These are phyloP conservation scores for Ostrea denselamellosa DNA, from an alignment of 1,140 invertebrate genomes.

Conservation along the genomic window DNA sequence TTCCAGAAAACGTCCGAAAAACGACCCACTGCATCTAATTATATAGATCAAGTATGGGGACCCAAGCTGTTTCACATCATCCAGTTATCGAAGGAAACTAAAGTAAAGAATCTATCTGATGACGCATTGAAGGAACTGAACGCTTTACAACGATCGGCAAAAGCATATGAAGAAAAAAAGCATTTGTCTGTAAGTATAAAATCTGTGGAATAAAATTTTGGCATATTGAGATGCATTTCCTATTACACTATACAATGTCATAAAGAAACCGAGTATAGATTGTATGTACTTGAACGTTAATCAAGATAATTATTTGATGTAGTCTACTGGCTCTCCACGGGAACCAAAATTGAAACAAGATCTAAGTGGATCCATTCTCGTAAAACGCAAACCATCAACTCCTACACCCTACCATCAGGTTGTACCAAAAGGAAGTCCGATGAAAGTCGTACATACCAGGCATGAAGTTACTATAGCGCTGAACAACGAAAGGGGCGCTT, in stretches of 20 bases:
- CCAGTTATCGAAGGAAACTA: not conserved
- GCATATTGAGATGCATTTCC: too few species aligned
- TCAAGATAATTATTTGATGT: not conserved
- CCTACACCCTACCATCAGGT: not conserved
- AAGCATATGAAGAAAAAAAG: not conserved
- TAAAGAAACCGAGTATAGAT: not conserved
- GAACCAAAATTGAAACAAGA: not conserved
- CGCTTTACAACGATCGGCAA: slow-evolving; percentile 28
- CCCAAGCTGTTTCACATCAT: slow-evolving; percentile 18
- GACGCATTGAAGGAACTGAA: slow-evolving; percentile 30
- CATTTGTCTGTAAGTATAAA: not conserved
- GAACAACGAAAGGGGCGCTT: not conserved
- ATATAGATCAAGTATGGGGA: not conserved
- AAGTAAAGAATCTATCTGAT: not conserved
- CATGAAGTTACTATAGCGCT: not conserved
- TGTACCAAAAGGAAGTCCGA: not conserved
- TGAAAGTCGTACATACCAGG: not conserved
- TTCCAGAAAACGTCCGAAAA: slow-evolving; percentile 32
- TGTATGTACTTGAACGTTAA: not conserved
- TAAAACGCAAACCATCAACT: not conserved
- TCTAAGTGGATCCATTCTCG: not conserved
- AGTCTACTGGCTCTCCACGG: slow-evolving; percentile 26
- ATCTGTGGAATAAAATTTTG: not conserved
- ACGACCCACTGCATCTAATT: not conserved
- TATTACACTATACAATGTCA: not conserved